Evolutionary conservation across 1,140 invertebrate genomes (phyloP).

Genomic region (Bacillus rossius): DNA sequence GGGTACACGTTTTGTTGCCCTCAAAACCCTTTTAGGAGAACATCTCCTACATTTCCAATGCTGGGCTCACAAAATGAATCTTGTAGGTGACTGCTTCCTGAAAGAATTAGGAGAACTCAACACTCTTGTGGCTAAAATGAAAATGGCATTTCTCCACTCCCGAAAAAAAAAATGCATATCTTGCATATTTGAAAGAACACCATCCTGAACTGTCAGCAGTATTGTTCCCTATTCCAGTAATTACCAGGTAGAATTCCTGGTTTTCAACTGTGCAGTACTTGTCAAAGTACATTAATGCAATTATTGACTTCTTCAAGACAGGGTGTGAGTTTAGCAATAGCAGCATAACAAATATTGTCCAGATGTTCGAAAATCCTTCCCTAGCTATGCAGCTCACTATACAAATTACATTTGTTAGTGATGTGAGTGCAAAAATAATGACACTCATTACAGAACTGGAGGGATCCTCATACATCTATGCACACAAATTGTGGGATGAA

Average conservation of each 20-base stretch:
- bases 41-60: neutral
- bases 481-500: neutral
- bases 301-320: neutral
- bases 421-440: neutral
- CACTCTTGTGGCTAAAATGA: no score
- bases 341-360: neutral
- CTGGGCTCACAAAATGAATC: neutral
- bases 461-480: neutral
- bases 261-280: neutral
- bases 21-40: neutral
- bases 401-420: neutral
- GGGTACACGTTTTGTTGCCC: neutral
- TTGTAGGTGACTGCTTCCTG: neutral
- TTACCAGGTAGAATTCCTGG: conserved; percentile 2
- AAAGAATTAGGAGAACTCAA: neutral
- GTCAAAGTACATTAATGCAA: neutral
- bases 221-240: conserved; percentile 2
- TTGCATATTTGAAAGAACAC: neutral
- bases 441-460: neutral
- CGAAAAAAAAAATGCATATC: neutral
- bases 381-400: neutral
- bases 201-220: neutral
- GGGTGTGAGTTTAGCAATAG: neutral
- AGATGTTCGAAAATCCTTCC: neutral
- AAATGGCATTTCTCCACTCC: neutral